Conservation (phyloP, 1,140 invertebrate species). For the Carposina sasakii region DNA sequence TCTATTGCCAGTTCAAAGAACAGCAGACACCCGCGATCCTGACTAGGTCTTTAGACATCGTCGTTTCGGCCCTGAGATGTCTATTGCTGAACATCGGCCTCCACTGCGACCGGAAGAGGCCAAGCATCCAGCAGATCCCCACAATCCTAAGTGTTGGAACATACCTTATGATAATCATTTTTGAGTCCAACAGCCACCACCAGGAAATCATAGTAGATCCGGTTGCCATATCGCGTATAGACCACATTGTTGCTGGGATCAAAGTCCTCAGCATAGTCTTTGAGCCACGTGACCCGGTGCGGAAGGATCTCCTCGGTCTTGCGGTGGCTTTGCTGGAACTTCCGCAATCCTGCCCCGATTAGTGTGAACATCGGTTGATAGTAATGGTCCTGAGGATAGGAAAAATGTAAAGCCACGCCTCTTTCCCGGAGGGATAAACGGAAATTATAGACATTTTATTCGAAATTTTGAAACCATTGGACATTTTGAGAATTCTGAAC, state of each 20-base stretch:
- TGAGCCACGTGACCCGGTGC: constrained; percentile 82
- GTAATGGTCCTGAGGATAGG: constrained; percentile 87
- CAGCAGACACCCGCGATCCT: too few relatives aligned
- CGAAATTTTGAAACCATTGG: too few relatives aligned
- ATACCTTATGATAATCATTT: constrained; percentile 86
- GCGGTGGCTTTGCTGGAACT: constrained; percentile 75
- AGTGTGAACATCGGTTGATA: constrained; percentile 97
- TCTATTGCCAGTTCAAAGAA: too few relatives aligned
- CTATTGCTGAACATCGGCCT: too few relatives aligned
- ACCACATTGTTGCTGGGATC: constrained; percentile 84
- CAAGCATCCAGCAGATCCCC: too few relatives aligned
- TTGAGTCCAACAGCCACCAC: constrained; percentile 88
- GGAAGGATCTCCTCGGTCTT: constrained; percentile 82
- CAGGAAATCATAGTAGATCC: constrained; percentile 86
- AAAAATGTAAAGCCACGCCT: too few relatives aligned
- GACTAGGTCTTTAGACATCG: too few relatives aligned
- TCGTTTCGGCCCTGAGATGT: too few relatives aligned
- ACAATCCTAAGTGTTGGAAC: constrained; percentile 9
- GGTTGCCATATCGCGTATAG: constrained; percentile 76
- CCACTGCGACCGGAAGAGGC: too few relatives aligned
- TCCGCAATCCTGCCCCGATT: constrained; percentile 89
- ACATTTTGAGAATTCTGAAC: too few relatives aligned
- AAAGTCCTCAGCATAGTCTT: constrained; percentile 81
- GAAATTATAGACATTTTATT: too few relatives aligned
- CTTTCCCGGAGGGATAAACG: too few relatives aligned